phyloP scores from a whole-genome alignment of 35 echinoderm and acorn worm species.

The Amphiura filiformis region DNA sequence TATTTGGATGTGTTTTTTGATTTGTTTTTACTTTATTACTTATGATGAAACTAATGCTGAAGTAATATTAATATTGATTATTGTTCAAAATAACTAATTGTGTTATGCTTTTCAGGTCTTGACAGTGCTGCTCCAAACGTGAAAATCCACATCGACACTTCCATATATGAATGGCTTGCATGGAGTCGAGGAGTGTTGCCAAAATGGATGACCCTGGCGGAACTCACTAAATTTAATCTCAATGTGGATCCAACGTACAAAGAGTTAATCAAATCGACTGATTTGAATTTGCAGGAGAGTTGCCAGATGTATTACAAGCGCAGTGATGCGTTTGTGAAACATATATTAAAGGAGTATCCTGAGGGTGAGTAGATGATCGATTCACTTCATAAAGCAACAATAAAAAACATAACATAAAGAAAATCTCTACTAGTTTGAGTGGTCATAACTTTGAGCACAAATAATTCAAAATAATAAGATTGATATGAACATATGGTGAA shows the following conservation, averaged over 20 bases:
- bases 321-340: constrained; percentile 58
- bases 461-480: neutral
- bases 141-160: constrained; percentile 73
- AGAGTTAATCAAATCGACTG: constrained; percentile 55
- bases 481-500: too few species aligned
- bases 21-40: too few species aligned
- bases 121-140: constrained; percentile 42
- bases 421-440: too few species aligned
- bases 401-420: neutral
- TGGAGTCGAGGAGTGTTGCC: constrained; percentile 81
- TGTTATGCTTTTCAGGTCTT: constrained; percentile 57
- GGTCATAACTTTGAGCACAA: too few species aligned
- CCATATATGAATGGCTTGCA: constrained; percentile 96
- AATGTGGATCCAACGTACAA: constrained; percentile 69
- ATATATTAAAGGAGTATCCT: constrained; percentile 74
- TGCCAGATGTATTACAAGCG: constrained; percentile 91
- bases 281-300: constrained; percentile 78
- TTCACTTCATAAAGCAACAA: too few species aligned
- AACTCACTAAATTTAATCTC: constrained; percentile 65
- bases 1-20: too few species aligned
- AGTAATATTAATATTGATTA: too few species aligned
- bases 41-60: too few species aligned
- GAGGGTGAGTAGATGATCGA: constrained; percentile 72
- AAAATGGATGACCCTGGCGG: constrained; percentile 83
- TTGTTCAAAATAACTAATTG: too few species aligned